Evolutionary conservation across 2,888 invertebrate genomes (phyloP).

Genomic region (Aphodius sticticus): DNA sequence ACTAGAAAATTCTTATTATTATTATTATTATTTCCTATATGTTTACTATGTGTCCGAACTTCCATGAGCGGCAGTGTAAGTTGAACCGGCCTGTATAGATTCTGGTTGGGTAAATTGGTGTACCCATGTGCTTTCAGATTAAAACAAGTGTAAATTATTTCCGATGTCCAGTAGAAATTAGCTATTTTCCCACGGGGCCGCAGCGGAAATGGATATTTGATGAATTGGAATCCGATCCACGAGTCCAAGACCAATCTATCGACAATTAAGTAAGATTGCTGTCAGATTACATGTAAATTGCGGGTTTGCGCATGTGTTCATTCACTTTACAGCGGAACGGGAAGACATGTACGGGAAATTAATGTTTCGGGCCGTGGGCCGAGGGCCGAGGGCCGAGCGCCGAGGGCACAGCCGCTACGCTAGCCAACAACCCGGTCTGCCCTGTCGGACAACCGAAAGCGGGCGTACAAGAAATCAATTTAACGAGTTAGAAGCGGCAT

Average conservation of each 20-base stretch:
- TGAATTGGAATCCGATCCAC: conserved; percentile 45
- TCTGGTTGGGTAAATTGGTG: neutral
- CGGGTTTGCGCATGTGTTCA: conserved; percentile 53
- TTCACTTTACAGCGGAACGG: conserved; percentile 50
- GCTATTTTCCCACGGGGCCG: conserved; percentile 17
- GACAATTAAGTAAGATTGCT: conserved; percentile 52
- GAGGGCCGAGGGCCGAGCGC: conserved; percentile 42
- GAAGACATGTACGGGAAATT: conserved; percentile 59
- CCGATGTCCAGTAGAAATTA: conserved; percentile 20
- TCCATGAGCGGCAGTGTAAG: no score
- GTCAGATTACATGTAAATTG: conserved; percentile 53
- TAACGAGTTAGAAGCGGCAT: conserved; percentile 46
- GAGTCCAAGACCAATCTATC: conserved; percentile 44
- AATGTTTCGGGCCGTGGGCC: conserved; percentile 50
- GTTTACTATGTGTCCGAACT: no score
- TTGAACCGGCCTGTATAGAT: conserved; percentile 8
- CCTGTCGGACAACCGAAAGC: conserved; percentile 49
- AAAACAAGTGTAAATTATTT: conserved; percentile 25
- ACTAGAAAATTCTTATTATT: no score
- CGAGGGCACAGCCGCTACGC: conserved; percentile 43
- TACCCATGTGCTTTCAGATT: conserved; percentile 14
- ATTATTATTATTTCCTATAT: no score
- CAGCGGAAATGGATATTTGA: conserved; percentile 40
- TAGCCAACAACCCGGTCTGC: conserved; percentile 46
- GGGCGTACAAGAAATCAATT: conserved; percentile 53